Conservation (phyloP, 2,797 vertebrate species). For the Peromyscus melanophrys region DNA sequence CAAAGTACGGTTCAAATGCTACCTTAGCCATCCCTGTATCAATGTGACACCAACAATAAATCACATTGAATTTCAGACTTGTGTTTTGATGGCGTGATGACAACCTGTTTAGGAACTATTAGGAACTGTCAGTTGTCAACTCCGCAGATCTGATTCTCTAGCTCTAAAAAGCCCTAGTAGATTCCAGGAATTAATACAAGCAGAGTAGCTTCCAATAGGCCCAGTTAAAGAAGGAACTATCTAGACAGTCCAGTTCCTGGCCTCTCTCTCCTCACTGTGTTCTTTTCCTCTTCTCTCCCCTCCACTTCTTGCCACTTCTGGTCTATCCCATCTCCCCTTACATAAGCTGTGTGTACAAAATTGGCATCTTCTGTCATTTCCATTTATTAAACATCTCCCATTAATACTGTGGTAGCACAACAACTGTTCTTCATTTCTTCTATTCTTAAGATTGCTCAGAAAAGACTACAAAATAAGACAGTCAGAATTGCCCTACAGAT, state of each 20-base stretch:
- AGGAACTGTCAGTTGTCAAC: constrained; percentile 17
- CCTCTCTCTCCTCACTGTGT: not conserved
- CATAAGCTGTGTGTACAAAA: not conserved
- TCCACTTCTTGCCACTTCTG: too few species aligned
- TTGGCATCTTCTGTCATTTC: not conserved
- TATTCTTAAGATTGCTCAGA: not conserved
- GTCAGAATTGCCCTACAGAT: not conserved
- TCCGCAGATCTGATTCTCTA: not conserved
- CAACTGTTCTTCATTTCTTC: constrained; percentile 21
- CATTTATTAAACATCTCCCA: not conserved
- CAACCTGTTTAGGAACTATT: not conserved
- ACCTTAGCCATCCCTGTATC: not conserved
- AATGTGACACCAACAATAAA: not conserved
- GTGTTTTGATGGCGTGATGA: not conserved
- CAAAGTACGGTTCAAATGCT: not conserved
- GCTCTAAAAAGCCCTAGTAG: not conserved
- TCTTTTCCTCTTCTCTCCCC: too few species aligned
- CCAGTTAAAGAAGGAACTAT: not conserved
- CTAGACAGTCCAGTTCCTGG: fast-evolving
- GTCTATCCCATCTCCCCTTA: not conserved
- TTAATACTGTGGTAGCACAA: constrained; percentile 1
- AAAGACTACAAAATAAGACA: not conserved
- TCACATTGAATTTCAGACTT: not conserved
- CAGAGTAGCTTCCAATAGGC: not conserved
- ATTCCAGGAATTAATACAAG: constrained; percentile 29